These are phyloP conservation scores for Nowickia ferox DNA, from an alignment of 2,888 invertebrate genomes.

Conservation along the genomic window DNA sequence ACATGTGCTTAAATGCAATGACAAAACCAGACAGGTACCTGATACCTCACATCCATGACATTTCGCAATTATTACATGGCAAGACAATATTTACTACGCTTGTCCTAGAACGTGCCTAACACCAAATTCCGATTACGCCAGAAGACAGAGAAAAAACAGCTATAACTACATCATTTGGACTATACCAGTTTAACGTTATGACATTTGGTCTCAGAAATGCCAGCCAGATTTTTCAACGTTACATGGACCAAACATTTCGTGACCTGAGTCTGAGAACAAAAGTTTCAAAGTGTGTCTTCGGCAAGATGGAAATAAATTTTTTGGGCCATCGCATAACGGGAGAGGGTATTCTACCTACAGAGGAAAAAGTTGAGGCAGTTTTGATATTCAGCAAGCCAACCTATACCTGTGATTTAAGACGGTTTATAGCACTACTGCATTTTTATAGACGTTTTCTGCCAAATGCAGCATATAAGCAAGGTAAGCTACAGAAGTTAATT, in stretches of 20 bases:
- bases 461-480: conserved; percentile 53
- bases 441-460: conserved; percentile 66
- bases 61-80: conserved; percentile 51
- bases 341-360: conserved; percentile 42
- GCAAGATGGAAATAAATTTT: conserved; percentile 54
- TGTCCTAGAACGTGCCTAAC: conserved; percentile 64
- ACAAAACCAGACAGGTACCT: conserved; percentile 66
- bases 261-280: conserved; percentile 74
- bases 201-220: conserved; percentile 1
- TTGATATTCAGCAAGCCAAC: conserved; percentile 57
- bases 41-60: conserved; percentile 65
- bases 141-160: not conserved
- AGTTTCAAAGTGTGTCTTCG: conserved; percentile 70
- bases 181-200: conserved; percentile 1
- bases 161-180: not conserved
- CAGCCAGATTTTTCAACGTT: too few species aligned
- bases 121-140: conserved; percentile 32
- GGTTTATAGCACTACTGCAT: conserved; percentile 60
- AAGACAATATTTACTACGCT: conserved; percentile 64
- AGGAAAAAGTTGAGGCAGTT: conserved; percentile 63
- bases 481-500: conserved; percentile 52
- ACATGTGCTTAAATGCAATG: conserved; percentile 64
- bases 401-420: conserved; percentile 56
- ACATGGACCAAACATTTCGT: conserved; percentile 74
- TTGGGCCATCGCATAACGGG: conserved; percentile 55